Percentiles rank a stretch among this genome's conserved stretches.
Conservation (phyloP, 1,140 invertebrate genomes). For the Nasonia giraulti region DNA sequence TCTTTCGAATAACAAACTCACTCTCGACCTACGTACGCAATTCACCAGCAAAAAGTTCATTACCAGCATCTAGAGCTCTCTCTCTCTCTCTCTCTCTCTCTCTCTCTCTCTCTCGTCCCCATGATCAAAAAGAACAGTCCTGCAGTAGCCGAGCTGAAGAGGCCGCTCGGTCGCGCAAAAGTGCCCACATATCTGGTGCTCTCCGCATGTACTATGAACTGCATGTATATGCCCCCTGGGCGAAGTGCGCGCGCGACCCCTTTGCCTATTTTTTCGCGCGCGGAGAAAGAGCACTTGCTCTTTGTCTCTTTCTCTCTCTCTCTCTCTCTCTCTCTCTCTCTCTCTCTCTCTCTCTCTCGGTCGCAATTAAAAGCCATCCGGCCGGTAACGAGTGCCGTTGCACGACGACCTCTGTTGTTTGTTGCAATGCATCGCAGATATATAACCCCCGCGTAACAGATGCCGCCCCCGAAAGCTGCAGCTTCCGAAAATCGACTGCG, state of each 20-base stretch:
- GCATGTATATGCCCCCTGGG: not conserved
- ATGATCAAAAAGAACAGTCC: too few relatives aligned
- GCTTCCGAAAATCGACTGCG: conserved; percentile 6
- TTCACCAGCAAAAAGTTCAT: too few relatives aligned
- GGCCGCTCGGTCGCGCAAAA: not conserved
- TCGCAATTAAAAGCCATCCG: conserved; percentile 57
- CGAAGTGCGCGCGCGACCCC: not conserved
- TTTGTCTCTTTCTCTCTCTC: not conserved
- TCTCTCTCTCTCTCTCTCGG: not conserved
- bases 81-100: too few relatives aligned
- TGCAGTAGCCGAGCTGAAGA: too few relatives aligned
- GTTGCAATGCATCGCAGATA: not conserved
- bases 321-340: not conserved
- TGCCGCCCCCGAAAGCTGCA: not conserved
- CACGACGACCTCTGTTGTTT: not conserved
- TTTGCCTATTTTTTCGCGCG: conserved; percentile 7
- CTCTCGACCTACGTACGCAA: too few relatives aligned
- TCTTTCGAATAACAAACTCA: too few relatives aligned
- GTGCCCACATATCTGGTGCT: not conserved
- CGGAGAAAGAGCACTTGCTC: not conserved
- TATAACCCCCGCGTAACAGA: not conserved
- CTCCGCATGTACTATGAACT: not conserved
- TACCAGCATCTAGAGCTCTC: too few relatives aligned
- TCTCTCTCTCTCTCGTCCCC: too few relatives aligned
- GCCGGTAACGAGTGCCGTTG: conserved; percentile 45